Percentiles rank a stretch among this genome's conserved stretches.
Conservation (phyloP, 2,797 vertebrate genomes). For the Gymnoscopelus braueri region DNA sequence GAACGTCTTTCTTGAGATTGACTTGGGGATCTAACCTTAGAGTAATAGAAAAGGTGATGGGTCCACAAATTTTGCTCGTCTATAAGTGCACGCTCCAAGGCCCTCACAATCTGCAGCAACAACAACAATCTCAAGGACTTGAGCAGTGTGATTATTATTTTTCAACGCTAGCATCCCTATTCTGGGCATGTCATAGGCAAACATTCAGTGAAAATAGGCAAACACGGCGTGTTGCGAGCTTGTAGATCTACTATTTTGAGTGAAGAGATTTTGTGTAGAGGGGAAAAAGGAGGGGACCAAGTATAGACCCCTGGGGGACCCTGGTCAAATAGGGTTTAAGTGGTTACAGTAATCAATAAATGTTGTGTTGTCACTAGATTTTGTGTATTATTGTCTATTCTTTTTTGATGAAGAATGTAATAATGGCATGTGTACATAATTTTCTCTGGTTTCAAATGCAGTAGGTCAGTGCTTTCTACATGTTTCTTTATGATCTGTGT, state of each 20-base stretch:
- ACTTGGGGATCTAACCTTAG: constrained; percentile 62
- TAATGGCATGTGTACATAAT: constrained; percentile 34
- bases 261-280: too few relatives aligned
- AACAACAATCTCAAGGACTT: constrained; percentile 49
- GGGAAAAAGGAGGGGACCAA: too few relatives aligned
- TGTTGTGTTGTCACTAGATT: too few relatives aligned
- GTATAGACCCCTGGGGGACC: too few relatives aligned
- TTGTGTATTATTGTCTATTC: background rate
- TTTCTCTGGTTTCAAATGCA: constrained; percentile 65
- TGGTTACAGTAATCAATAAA: too few relatives aligned
- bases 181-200: too few relatives aligned
- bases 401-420: background rate
- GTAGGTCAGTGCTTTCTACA: constrained; percentile 41
- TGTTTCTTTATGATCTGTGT: background rate
- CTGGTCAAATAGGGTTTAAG: too few relatives aligned
- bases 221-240: too few relatives aligned
- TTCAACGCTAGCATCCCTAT: too few relatives aligned
- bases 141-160: too few relatives aligned
- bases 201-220: too few relatives aligned
- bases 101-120: constrained; percentile 51
- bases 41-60: constrained; percentile 59
- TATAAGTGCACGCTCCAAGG: constrained; percentile 59
- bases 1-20: constrained; percentile 60
- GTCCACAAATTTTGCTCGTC: constrained; percentile 54
- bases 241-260: too few relatives aligned